Percentiles rank a stretch among this genome's conserved stretches.
Conservation (phyloP, 1,140 invertebrate genomes). For the Magallana gigas region DNA sequence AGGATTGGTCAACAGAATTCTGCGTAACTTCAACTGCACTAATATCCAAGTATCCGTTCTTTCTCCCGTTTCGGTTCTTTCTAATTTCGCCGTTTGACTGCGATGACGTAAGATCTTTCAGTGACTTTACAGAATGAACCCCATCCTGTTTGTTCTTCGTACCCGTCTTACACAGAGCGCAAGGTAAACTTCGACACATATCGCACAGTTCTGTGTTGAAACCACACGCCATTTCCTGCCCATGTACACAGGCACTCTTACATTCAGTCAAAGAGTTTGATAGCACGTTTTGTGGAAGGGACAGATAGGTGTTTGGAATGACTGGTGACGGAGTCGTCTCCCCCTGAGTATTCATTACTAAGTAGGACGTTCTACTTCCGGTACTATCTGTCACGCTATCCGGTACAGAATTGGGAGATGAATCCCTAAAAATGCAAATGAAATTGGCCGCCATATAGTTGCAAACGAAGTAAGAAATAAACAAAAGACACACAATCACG, state of each 20-base stretch:
- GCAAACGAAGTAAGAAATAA: too few species aligned
- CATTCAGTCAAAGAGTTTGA: not conserved
- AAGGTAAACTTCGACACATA: not conserved
- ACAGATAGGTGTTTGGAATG: not conserved
- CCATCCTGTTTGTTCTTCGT: not conserved
- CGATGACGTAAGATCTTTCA: not conserved
- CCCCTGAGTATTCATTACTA: slow-evolving; percentile 3
- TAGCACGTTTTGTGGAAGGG: not conserved
- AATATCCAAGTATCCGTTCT: not conserved
- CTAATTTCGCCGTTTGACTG: not conserved
- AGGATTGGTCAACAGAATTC: not conserved
- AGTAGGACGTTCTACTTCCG: slow-evolving; percentile 1
- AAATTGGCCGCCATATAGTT: too few species aligned
- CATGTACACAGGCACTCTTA: not conserved
- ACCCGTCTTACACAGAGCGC: not conserved
- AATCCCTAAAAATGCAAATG: not conserved
- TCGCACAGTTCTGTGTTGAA: not conserved
- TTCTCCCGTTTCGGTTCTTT: not conserved
- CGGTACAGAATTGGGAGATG: not conserved
- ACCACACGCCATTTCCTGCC: not conserved
- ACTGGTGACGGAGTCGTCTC: slow-evolving; percentile 18
- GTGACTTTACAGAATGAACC: not conserved
- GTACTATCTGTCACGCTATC: not conserved
- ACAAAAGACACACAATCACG: too few species aligned
- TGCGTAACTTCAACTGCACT: not conserved